Evolutionary conservation across 1,140 invertebrate species (phyloP).

Genomic region (Pomacea maculata): DNA sequence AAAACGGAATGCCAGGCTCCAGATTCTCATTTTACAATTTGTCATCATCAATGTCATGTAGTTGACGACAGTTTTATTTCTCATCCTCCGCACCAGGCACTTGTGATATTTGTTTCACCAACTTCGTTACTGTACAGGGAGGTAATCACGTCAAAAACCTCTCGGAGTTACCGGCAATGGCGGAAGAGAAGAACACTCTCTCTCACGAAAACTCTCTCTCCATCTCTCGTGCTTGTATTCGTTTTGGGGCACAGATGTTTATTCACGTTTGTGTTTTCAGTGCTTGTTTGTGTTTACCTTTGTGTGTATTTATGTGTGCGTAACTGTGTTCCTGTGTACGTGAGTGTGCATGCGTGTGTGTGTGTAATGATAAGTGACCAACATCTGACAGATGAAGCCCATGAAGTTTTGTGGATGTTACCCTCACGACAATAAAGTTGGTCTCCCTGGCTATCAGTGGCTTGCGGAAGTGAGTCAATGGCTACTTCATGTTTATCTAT

Average conservation of each 20-base stretch:
- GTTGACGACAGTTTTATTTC: not conserved
- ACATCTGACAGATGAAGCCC: no score
- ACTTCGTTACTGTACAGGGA: not conserved
- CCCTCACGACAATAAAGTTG: no score
- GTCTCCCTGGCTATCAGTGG: not conserved
- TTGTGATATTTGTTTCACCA: not conserved
- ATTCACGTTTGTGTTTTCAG: no score
- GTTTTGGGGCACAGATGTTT: not conserved
- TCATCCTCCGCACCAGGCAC: not conserved
- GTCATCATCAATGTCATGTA: not conserved
- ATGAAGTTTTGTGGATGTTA: no score
- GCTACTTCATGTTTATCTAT: not conserved
- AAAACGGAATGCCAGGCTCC: no score
- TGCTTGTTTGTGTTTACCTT: not conserved
- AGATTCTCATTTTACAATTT: no score
- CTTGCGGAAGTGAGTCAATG: not conserved
- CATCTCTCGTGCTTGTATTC: not conserved
- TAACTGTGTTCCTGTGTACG: not conserved
- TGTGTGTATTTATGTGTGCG: not conserved
- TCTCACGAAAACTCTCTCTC: not conserved
- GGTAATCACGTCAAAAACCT: not conserved
- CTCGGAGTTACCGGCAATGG: not conserved
- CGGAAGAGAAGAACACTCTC: not conserved
- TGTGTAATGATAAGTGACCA: not conserved
- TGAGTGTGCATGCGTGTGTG: not conserved